A percentile compares a stretch with the other conserved stretches of the same genome.
Evolutionary conservation across 2,797 vertebrate genomes (phyloP).

Genomic region (Tangara arthus): DNA sequence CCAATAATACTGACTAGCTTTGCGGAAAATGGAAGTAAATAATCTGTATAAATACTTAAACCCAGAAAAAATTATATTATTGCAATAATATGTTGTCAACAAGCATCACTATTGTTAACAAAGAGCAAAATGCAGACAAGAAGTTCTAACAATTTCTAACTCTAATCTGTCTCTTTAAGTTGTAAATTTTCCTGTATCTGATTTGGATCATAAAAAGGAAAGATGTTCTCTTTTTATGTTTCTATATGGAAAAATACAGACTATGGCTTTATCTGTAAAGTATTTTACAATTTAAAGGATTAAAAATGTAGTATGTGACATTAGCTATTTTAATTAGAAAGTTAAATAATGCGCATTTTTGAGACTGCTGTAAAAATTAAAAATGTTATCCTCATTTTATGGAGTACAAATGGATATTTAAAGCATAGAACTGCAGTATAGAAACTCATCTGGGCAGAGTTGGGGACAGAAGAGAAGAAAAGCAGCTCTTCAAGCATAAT

Average conservation of each 20-base stretch:
- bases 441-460: not conserved
- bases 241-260: not conserved
- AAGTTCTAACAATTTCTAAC: not conserved
- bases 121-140: not conserved
- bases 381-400: not conserved
- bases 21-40: not conserved
- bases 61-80: not conserved
- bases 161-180: not conserved
- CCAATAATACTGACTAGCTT: not conserved
- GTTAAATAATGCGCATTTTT: not conserved
- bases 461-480: not conserved
- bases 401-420: not conserved
- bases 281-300: not conserved
- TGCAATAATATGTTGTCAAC: not conserved
- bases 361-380: not conserved
- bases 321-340: not conserved
- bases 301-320: not conserved
- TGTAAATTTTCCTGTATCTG: not conserved
- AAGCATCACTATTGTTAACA: not conserved
- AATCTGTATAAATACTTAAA: not conserved
- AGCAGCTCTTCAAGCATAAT: not conserved
- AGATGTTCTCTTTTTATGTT: not conserved
- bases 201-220: not conserved
- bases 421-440: not conserved
- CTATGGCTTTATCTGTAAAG: not conserved